A percentile compares a stretch with the other conserved stretches of the same genome.
phyloP scores from a whole-genome alignment of 2,797 vertebrate species.

The Oceanodroma leucorhoa region DNA sequence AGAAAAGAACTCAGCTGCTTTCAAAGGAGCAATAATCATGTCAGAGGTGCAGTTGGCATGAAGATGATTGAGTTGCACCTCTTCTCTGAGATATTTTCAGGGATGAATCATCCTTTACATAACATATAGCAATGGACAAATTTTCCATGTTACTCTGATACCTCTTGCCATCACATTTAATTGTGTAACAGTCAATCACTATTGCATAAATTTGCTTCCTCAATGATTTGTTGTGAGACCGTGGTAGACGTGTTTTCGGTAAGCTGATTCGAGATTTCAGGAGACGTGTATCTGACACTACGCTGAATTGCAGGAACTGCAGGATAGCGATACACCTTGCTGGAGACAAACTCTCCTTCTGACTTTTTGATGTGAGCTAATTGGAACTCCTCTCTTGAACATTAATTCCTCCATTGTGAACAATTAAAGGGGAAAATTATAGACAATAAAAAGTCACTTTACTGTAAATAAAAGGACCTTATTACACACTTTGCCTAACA shows the following conservation, averaged over 20 bases:
- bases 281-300: background rate
- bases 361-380: constrained; percentile 5
- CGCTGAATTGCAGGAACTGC: background rate
- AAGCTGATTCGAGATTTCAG: background rate
- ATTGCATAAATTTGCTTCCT: constrained; percentile 40
- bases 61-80: constrained; percentile 66
- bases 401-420: constrained; percentile 22
- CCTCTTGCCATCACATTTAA: constrained; percentile 56
- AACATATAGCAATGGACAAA: constrained; percentile 40
- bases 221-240: constrained; percentile 17
- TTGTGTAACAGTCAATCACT: constrained; percentile 59
- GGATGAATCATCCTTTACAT: constrained; percentile 60
- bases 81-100: constrained; percentile 48
- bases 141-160: constrained; percentile 41
- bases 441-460: constrained; percentile 24
- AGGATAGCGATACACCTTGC: background rate
- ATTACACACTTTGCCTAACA: background rate
- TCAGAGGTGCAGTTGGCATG: constrained; percentile 66
- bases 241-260: background rate
- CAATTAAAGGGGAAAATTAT: constrained; percentile 14
- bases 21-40: constrained; percentile 64
- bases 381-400: background rate
- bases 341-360: background rate
- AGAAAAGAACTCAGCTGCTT: constrained; percentile 57
- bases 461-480: constrained; percentile 34